Evolutionary conservation across 2,888 invertebrate genomes (phyloP), one percentile per base, ranked within the genome.

Genomic region (Thereva nobilitata): DNA sequence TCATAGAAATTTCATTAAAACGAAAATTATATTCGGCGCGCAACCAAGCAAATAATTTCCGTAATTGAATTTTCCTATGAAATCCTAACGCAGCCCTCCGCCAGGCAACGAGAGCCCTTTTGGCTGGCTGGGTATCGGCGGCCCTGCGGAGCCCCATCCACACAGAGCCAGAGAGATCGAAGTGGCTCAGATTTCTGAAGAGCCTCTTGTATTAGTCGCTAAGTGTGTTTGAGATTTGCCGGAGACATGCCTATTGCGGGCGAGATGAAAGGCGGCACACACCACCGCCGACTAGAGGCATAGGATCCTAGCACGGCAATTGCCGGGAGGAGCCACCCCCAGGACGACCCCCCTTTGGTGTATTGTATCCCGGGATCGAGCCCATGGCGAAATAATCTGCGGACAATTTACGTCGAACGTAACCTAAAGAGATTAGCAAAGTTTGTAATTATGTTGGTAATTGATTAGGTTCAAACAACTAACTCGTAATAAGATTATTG

Each of bases 381-480:
- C 23, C 59, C 40, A 45, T 59, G 59, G 12, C 38, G 49, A 44
- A 59, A 47, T 52, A 67, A 67, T 64, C 69, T 66, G 64, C 57
- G 69, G 64, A 64, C 64, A 69, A 67, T 67, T 67, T 67, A 67
- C 59, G 67, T 69, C 64, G 56, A 69, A 64, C 44, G 63, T 69
- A 66, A 72, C 71, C 74, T 77, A 80, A 78, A 77, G 76, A 76
- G 79, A 79, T 80, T 79, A 80, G 75, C 72, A 76, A 79, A 79
- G 77, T 80, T 80, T 78, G 78, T 80, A 80, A 80, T 80, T 80
- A 79, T 76, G 78, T 78, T 77, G 79, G 80, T 80, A 80, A 80
- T 80, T 80, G 80, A 80, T 80, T 80, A 80, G 80, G 78, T 80
- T 79, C 80, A 78, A 80, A 80, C 80, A 80, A 80, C 79, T 78